Conservation (phyloP, 2,113 vertebrate genomes). For the Trematocara macrostoma region DNA sequence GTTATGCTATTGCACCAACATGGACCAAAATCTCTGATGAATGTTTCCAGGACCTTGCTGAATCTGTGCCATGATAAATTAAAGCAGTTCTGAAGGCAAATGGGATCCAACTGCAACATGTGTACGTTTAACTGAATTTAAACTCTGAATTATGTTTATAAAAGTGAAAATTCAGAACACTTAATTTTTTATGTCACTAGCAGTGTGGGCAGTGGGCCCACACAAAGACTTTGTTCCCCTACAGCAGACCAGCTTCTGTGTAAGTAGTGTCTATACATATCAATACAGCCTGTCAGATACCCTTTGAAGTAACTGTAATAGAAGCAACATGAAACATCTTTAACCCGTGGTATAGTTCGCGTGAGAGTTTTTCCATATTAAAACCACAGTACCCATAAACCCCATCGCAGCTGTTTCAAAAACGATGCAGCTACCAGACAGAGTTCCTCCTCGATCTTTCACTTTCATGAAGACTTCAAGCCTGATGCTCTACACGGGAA, state of each 20-base stretch:
- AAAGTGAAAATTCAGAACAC: not conserved
- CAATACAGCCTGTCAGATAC: not conserved
- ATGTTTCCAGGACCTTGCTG: not conserved
- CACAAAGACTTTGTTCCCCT: not conserved
- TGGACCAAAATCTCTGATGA: not conserved
- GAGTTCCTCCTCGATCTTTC: constrained; percentile 11
- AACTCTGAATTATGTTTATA: not conserved
- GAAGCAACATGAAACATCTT: not conserved
- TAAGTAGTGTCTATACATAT: not conserved
- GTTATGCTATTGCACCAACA: not conserved
- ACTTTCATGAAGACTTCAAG: not conserved
- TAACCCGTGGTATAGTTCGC: not conserved
- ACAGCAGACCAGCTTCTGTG: not conserved
- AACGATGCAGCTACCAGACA: not conserved
- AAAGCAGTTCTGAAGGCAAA: not conserved
- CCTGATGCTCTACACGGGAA: not conserved
- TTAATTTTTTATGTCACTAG: not conserved
- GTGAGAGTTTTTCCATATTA: not conserved
- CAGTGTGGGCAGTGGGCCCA: not conserved
- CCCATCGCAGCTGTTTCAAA: not conserved
- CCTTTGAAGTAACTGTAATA: not conserved
- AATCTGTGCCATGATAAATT: not conserved
- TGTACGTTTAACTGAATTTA: not conserved
- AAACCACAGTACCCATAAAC: constrained; percentile 18
- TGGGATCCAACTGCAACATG: not conserved